Base-by-base conservation (phyloP, 2,113 vertebrate species). In the Corythornis madagascariensis region DNA sequence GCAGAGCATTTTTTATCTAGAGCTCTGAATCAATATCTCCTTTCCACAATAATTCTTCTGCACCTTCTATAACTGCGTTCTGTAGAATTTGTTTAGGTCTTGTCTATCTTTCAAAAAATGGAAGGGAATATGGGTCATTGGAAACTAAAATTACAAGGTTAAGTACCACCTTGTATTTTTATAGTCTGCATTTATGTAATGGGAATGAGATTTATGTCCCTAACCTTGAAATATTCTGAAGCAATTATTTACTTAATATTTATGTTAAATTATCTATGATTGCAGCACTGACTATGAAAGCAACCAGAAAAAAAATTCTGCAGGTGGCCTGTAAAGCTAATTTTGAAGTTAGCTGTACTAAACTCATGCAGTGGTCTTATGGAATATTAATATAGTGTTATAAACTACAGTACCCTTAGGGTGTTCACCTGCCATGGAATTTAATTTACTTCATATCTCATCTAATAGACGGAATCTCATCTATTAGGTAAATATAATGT, bases 381-480 rank as follows among this genome's bases (percentile, higher is more conserved):
- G 4, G 97, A 98, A 97, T 97, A 97, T 98, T 98, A 98, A 97
- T 97, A 97, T 69, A 95, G 84, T 96, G 95, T 96, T 97, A 96
- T 95, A 97, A 97, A 97, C 90, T 70, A 40, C 94, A 94, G 91
- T 95, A 96, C 97, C 97, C 97, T 97, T 93, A 86, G 97, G 97
- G 97, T 96, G 96, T 97, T 97, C 97, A 97, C 97, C 97, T 97
- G 97, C 97, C 97, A 97, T 83, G 83, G 95, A 97, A 97, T 97
- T 98, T 98, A 98, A 98, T 98, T 98, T 97, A 97, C 97, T 97
- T 98, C 96, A 96, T 97, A 98, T 97, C 97, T 98, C 97, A 96
- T 97, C 94, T 97, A 97, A 97, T 97, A 97, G 96, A 96, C 97
- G 95, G 95, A 96, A 94, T 96, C 93, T 97, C 96, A 96, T 97